phyloP scores from a whole-genome alignment of 2,113 vertebrate genomes.

The Gulo gulo region DNA sequence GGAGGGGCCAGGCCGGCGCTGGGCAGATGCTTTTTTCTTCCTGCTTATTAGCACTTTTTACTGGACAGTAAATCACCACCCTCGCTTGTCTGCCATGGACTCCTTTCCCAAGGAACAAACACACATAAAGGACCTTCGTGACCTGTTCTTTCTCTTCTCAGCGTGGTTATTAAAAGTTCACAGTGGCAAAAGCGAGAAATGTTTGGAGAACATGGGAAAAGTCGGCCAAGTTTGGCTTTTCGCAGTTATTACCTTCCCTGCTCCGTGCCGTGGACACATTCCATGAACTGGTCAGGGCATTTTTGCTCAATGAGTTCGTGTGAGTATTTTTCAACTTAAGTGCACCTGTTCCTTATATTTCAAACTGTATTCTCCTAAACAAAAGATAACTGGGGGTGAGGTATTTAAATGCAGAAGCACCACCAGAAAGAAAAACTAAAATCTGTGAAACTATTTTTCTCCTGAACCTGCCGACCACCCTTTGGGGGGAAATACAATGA shows the following conservation, averaged over 20 bases:
- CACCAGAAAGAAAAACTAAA: neutral
- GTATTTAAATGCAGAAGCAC: neutral
- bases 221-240: neutral
- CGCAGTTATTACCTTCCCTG: accelerated
- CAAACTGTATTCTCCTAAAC: neutral
- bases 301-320: neutral
- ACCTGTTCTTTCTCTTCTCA: neutral
- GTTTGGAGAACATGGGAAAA: neutral
- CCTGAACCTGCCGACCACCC: neutral
- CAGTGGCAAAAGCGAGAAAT: neutral
- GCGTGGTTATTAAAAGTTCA: neutral
- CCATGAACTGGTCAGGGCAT: accelerated
- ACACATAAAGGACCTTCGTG: neutral
- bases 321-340: neutral
- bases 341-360: neutral
- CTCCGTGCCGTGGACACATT: accelerated
- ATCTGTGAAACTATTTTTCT: neutral
- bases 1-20: neutral
- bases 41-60: slow-evolving; percentile 31
- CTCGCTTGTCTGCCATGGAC: neutral
- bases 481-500: neutral
- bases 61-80: neutral
- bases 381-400: neutral
- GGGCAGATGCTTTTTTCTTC: neutral
- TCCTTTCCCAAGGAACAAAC: neutral